Base-by-base conservation (phyloP, 2,888 invertebrate species). In the Ethmia dodecea region DNA sequence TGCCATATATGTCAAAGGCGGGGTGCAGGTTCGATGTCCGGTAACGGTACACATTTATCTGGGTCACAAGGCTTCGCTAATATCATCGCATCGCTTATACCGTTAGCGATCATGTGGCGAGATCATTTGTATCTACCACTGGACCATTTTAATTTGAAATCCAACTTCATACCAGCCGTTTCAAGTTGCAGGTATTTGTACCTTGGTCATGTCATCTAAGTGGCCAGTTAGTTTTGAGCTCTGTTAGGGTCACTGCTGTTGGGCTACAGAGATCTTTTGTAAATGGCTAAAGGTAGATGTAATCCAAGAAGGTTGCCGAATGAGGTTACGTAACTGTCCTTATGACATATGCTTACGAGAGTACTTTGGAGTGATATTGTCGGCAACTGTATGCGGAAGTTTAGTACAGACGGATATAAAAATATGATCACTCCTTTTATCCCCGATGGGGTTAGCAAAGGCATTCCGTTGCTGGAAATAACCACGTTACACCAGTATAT, bases 11-110 rank as follows among this genome's bases (percentile, higher is more conserved):
- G 60, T 61, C 55, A 55, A 55, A 58, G 49, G 46, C 46, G 43
- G 59, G 69, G 68, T 45, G 77, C 51, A 26, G 26, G 3, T 8
- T 25, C 25, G 25, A 25, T 10, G 26, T 6, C 73, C 78, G 63
- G 58, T 76, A 81, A 81, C 84, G 78, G 84, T 64, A 67, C 54
- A 41, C 45, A 42, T 47, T 56, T 54, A 71, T 62, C 67, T 84
- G 63, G 81, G 83, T 84, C 78, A 84, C 63, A 69, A 77, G 84
- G 84, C 80, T 79, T 80, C 64, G 83, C 83, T 80, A 81, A 84
- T 83, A 83, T 81, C 69, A 66, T 62, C 55, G 58, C 59, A 52
- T 55, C 54, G 51, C 34, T 38, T 45, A 43, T 65, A 68, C 77
- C 75, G 80, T 81, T 80, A 78, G 55, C 49, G 52, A 73, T 74